Conservation (phyloP, 2,113 vertebrate species). For the Delphinapterus leucas region DNA sequence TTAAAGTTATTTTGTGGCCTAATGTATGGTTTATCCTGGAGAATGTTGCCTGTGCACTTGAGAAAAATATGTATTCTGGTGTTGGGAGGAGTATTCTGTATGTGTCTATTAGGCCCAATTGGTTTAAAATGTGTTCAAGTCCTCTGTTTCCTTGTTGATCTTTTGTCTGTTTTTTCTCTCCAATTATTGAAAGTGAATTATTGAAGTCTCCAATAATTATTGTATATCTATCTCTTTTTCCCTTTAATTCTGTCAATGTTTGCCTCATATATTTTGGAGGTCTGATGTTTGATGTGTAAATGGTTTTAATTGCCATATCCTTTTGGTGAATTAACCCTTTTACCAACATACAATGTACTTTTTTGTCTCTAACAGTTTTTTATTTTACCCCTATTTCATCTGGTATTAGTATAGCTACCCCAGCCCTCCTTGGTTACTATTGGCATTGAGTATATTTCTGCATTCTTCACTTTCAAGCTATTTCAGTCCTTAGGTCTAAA, state of each 20-base stretch:
- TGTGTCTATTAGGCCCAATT: neutral
- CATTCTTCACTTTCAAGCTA: neutral
- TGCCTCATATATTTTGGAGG: neutral
- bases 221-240: neutral
- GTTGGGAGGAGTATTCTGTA: neutral
- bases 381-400: neutral
- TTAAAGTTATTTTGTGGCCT: neutral
- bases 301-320: neutral
- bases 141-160: neutral
- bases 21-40: neutral
- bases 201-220: neutral
- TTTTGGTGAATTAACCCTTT: neutral
- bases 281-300: neutral
- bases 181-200: neutral
- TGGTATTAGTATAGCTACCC: neutral
- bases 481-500: neutral
- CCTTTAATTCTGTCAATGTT: neutral
- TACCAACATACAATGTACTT: neutral
- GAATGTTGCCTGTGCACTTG: neutral
- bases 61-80: neutral
- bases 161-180: neutral
- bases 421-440: neutral
- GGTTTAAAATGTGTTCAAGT: neutral
- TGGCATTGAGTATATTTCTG: neutral
- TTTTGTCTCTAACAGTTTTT: neutral